Evolutionary conservation across 2,888 invertebrate genomes (phyloP).

Genomic region (Drepanosiphum platanoidis): DNA sequence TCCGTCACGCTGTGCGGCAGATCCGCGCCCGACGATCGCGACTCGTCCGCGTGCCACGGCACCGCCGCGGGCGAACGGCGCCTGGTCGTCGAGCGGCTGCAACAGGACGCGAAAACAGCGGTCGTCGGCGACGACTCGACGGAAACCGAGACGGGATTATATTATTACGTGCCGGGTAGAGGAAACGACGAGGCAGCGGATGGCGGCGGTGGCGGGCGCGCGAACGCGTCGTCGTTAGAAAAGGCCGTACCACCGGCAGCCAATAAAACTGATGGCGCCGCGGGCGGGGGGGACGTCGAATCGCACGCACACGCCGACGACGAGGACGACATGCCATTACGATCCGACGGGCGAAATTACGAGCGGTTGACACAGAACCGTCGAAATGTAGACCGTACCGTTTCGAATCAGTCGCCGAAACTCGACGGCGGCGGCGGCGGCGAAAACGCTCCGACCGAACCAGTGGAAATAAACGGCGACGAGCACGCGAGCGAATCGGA

Average conservation of each 20-base stretch:
- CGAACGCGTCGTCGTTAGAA: neutral
- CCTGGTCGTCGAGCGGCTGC: neutral
- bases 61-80: neutral
- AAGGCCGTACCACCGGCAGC: neutral
- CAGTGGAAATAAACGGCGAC: neutral
- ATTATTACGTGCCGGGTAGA: neutral
- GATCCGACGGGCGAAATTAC: slow-evolving; percentile 19
- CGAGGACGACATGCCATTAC: slow-evolving; percentile 31
- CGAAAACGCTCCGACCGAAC: neutral
- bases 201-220: neutral
- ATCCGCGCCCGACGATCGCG: neutral
- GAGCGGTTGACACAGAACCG: slow-evolving; percentile 50
- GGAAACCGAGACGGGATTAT: neutral
- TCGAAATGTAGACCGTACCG: slow-evolving; percentile 22
- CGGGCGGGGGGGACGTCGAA: neutral
- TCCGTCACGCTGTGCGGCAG: neutral
- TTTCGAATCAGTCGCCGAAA: slow-evolving; percentile 53
- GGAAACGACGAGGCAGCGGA: too few relatives aligned
- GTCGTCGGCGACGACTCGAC: neutral
- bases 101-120: neutral
- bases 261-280: slow-evolving; percentile 28
- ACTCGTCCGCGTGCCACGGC: neutral
- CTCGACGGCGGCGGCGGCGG: slow-evolving; percentile 7
- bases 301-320: slow-evolving; percentile 11
- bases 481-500: neutral